A percentile compares a stretch with the other conserved stretches of the same genome.
phyloP scores from a whole-genome alignment of 2,113 vertebrate genomes.

The Paradoxurus hermaphroditus region DNA sequence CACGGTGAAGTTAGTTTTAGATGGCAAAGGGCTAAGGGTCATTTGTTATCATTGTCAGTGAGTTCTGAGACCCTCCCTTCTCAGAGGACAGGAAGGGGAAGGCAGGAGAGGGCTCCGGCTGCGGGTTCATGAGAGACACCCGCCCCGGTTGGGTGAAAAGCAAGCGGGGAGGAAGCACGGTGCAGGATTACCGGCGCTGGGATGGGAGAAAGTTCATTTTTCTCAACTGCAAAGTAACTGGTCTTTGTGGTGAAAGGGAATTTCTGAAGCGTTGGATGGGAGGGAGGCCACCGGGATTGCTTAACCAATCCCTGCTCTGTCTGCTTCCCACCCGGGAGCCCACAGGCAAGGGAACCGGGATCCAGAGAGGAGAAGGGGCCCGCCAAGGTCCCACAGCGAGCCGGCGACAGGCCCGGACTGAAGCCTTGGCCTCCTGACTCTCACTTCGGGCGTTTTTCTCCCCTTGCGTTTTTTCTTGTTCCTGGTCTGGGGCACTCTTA shows the following conservation, averaged over 20 bases:
- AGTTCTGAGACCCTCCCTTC: not conserved
- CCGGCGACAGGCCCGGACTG: not conserved
- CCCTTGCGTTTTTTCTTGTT: not conserved
- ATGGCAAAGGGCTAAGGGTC: not conserved
- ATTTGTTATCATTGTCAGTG: not conserved
- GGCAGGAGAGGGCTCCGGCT: not conserved
- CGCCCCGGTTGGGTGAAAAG: not conserved
- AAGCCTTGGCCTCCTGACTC: not conserved
- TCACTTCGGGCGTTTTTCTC: not conserved
- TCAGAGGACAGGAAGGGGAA: not conserved
- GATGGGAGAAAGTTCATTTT: not conserved
- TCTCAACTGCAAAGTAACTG: not conserved
- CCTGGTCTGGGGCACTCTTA: not conserved
- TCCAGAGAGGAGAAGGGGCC: not conserved
- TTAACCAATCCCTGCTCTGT: not conserved
- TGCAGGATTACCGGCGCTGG: not conserved
- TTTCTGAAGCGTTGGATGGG: not conserved
- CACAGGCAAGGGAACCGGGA: not conserved
- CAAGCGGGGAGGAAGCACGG: rapidly evolving
- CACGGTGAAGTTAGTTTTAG: not conserved
- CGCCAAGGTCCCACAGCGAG: not conserved
- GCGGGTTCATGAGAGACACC: not conserved
- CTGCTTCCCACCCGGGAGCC: not conserved
- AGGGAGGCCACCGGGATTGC: not conserved
- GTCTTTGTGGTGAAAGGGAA: not conserved